phyloP scores from a whole-genome alignment of 1,140 invertebrate genomes.

The Drosophila pectinifera region DNA sequence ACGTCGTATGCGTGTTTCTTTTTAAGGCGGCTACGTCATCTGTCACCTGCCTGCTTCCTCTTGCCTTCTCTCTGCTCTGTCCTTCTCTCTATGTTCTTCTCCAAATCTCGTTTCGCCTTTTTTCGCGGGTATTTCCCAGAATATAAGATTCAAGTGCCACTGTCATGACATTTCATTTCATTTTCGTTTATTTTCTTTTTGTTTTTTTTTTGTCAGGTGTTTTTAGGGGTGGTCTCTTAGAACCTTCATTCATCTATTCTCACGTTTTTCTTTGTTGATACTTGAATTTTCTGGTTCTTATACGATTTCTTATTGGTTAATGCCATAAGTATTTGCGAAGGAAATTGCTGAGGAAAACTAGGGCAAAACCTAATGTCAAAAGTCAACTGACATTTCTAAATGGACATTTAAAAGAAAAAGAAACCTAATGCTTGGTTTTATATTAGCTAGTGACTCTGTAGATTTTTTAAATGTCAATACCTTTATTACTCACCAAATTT shows the following conservation, averaged over 20 bases:
- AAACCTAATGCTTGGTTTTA: no score
- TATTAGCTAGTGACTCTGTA: neutral
- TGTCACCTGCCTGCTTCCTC: slow-evolving; percentile 59
- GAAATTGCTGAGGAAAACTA: neutral
- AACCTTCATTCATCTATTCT: slow-evolving; percentile 33
- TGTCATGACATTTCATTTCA: slow-evolving; percentile 50
- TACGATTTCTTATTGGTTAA: slow-evolving; percentile 11
- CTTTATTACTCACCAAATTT: no score
- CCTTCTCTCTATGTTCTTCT: slow-evolving; percentile 26
- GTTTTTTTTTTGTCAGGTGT: slow-evolving; percentile 19
- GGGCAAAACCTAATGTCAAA: neutral
- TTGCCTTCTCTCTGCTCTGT: slow-evolving; percentile 9
- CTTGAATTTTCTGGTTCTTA: slow-evolving; percentile 43
- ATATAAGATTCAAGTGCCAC: slow-evolving; percentile 54
- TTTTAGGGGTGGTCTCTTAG: slow-evolving; percentile 8
- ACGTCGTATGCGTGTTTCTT: slow-evolving; percentile 80
- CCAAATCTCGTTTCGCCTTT: slow-evolving; percentile 58
- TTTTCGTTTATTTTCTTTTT: slow-evolving; percentile 4
- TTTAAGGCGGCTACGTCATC: slow-evolving; percentile 75
- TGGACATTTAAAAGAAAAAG: neutral
- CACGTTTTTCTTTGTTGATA: slow-evolving; percentile 6
- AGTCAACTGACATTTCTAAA: neutral
- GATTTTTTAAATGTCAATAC: no score
- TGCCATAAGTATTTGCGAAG: slow-evolving; percentile 9
- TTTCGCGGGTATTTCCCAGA: slow-evolving; percentile 81